phyloP scores from a whole-genome alignment of 2,888 invertebrate genomes.

The Drosophila glabriapex region DNA sequence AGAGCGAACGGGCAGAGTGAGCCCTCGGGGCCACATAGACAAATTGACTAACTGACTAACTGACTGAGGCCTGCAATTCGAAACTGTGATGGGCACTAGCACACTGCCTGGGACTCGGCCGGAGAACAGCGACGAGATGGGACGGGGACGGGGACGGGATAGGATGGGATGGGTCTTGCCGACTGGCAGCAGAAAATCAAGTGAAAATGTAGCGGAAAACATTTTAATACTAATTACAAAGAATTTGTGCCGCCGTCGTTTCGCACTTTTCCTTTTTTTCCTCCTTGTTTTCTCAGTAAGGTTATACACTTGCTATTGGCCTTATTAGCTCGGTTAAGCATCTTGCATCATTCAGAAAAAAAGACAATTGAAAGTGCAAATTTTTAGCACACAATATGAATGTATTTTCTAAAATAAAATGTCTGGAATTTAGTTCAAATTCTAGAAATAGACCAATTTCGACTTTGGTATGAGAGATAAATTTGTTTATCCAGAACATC shows the following conservation, averaged over 20 bases:
- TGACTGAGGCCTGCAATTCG: conserved; percentile 48
- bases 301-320: conserved; percentile 27
- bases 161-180: conserved; percentile 13
- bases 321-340: background rate
- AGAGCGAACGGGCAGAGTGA: conserved; percentile 31
- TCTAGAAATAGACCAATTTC: background rate
- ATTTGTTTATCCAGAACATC: background rate
- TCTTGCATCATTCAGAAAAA: conserved; percentile 1
- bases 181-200: conserved; percentile 66
- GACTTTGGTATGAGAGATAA: background rate
- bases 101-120: background rate
- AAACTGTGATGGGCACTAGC: conserved; percentile 26
- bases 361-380: background rate
- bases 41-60: conserved; percentile 75
- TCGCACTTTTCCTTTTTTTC: conserved; percentile 61
- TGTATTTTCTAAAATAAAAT: background rate
- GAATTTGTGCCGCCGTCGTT: conserved; percentile 77
- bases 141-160: background rate
- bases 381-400: background rate
- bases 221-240: conserved; percentile 82
- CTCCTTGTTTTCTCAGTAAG: conserved; percentile 10
- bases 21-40: conserved; percentile 73
- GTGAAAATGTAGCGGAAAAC: conserved; percentile 81
- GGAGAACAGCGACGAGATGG: background rate
- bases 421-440: background rate